phyloP scores from a whole-genome alignment of 2,888 invertebrate genomes.

The Drosophila mettleri region DNA sequence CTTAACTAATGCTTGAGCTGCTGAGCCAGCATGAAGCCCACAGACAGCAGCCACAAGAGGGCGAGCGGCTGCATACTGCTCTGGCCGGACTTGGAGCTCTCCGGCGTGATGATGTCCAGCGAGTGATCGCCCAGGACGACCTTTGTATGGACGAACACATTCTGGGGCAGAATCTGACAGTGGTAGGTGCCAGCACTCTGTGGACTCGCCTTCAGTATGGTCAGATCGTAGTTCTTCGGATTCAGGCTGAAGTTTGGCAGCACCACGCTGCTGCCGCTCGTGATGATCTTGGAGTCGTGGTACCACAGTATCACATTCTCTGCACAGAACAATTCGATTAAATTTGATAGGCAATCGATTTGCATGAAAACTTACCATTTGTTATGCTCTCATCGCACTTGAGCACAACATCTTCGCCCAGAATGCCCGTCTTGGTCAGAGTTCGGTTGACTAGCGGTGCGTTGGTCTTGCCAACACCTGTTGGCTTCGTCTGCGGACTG shows the following conservation, averaged over 20 bases:
- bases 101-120: slow-evolving; percentile 70
- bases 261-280: slow-evolving; percentile 57
- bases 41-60: slow-evolving; percentile 24
- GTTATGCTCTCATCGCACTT: slow-evolving; percentile 41
- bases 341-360: fast-evolving
- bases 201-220: slow-evolving; percentile 67
- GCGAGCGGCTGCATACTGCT: slow-evolving; percentile 29
- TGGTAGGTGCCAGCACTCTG: slow-evolving; percentile 64
- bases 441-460: slow-evolving; percentile 18
- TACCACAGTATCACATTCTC: slow-evolving; percentile 70
- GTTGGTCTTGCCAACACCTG: neutral
- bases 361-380: slow-evolving; percentile 27
- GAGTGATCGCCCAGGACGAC: slow-evolving; percentile 64
- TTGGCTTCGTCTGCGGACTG: slow-evolving; percentile 50
- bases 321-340: neutral
- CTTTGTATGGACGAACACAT: slow-evolving; percentile 45
- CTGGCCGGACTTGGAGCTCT: slow-evolving; percentile 71
- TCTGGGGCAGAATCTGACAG: slow-evolving; percentile 67
- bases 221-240: slow-evolving; percentile 54
- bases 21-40: slow-evolving; percentile 14
- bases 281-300: slow-evolving; percentile 44
- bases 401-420: slow-evolving; percentile 57
- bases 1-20: slow-evolving; percentile 39
- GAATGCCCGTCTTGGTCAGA: slow-evolving; percentile 36
- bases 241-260: slow-evolving; percentile 61